Conservation (phyloP, 2,888 invertebrate species). For the Scaptomyza flava region DNA sequence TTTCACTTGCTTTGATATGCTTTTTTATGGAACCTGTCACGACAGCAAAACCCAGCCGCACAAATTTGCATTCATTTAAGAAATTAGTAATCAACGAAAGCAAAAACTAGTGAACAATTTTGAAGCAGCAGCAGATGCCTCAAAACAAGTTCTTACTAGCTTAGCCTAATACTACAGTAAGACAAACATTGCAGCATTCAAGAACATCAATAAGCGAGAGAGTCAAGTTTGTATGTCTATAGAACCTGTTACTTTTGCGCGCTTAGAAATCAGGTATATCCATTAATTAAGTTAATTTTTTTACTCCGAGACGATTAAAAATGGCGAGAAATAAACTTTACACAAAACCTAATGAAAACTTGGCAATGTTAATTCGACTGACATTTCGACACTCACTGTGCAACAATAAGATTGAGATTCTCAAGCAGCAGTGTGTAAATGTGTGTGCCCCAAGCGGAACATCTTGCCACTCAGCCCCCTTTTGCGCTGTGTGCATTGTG, state of each 20-base stretch:
- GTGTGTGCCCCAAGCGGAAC: constrained; percentile 3
- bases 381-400: constrained; percentile 24
- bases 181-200: constrained; percentile 1
- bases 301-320: constrained; percentile 16
- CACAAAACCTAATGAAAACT: constrained; percentile 25
- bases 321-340: constrained; percentile 22
- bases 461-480: background rate
- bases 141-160: constrained; percentile 52
- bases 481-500: constrained; percentile 13
- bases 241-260: constrained; percentile 74
- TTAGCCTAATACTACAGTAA: background rate
- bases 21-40: constrained; percentile 65
- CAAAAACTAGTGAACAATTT: constrained; percentile 59
- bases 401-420: constrained; percentile 21
- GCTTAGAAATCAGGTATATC: constrained; percentile 58
- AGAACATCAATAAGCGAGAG: constrained; percentile 9
- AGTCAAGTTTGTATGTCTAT: background rate
- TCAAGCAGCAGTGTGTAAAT: background rate
- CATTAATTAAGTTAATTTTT: constrained; percentile 55
- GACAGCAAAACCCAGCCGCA: constrained; percentile 38
- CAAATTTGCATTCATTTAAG: constrained; percentile 65
- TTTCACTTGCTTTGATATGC: no score
- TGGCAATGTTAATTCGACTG: constrained; percentile 50
- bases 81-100: constrained; percentile 58
- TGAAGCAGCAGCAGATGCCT: constrained; percentile 26